Percentiles rank a stretch among this genome's conserved stretches.
Evolutionary conservation across 1,140 invertebrate genomes (phyloP).

Genomic region (Steinernema feltiae): DNA sequence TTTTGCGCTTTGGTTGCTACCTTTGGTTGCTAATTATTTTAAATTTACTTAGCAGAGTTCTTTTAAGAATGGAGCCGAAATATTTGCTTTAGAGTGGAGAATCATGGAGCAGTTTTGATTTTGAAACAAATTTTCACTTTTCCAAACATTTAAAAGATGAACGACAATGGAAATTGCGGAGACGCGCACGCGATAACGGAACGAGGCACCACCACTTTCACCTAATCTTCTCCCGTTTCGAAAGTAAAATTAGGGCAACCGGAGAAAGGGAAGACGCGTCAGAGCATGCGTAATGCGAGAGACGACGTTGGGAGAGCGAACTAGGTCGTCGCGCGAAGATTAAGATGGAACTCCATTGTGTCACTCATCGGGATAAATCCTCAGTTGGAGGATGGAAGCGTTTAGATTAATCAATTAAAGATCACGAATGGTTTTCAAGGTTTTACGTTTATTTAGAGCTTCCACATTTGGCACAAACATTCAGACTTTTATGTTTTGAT

Average conservation of each 20-base stretch:
- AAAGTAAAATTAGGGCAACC: constrained; percentile 1
- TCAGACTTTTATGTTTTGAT: no score
- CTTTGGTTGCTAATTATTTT: no score
- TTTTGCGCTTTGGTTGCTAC: no score
- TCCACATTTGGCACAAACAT: no score
- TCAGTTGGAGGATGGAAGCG: no score
- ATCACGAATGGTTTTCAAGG: no score
- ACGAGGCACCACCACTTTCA: not conserved
- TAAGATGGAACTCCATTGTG: not conserved
- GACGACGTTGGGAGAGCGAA: not conserved
- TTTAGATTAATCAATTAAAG: no score
- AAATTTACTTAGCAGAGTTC: no score
- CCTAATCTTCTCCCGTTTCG: not conserved
- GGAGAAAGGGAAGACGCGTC: constrained; percentile 7
- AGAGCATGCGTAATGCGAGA: not conserved
- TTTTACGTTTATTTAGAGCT: no score
- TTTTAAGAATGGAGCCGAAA: no score
- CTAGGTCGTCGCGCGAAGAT: not conserved
- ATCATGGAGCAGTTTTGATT: no score
- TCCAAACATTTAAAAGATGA: not conserved
- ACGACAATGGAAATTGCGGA: not conserved
- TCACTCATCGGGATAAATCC: not conserved
- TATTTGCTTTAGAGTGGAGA: no score
- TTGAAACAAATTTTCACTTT: not conserved
- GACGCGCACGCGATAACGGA: not conserved